Evolutionary conservation across 1,140 invertebrate genomes (phyloP).

Genomic region (Pseudoatta argentina): DNA sequence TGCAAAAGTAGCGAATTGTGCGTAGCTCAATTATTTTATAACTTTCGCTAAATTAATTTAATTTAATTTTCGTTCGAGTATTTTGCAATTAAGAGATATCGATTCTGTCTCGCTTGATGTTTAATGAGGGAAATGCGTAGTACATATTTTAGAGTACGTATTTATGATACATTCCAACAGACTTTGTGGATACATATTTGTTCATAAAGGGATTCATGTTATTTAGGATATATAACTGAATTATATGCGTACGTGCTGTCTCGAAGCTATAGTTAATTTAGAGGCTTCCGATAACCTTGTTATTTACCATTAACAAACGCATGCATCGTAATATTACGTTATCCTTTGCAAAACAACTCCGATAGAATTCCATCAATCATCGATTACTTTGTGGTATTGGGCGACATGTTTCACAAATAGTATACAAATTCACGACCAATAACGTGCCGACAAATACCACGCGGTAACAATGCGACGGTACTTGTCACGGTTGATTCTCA

Average conservation of each 20-base stretch:
- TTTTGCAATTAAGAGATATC: neutral
- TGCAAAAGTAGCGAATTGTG: neutral
- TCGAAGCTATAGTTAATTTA: constrained; percentile 17
- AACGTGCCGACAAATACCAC: constrained; percentile 17
- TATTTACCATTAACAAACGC: constrained; percentile 3
- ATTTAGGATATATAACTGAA: neutral
- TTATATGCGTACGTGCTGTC: neutral
- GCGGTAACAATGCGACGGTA: neutral
- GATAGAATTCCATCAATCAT: constrained; percentile 34
- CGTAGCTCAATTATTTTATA: no score
- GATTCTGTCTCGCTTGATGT: neutral
- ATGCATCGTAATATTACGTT: neutral
- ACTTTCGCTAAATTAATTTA: no score
- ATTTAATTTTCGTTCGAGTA: no score
- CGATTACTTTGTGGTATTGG: constrained; percentile 31
- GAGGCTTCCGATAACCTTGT: constrained; percentile 13
- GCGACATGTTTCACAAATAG: neutral
- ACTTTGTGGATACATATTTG: constrained; percentile 19
- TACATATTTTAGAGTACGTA: neutral
- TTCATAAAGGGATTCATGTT: constrained; percentile 21
- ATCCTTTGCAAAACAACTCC: neutral
- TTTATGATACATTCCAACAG: constrained; percentile 9
- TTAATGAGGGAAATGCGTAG: neutral
- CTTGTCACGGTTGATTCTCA: constrained; percentile 23
- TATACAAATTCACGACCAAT: constrained; percentile 3